A percentile compares a stretch with the other conserved stretches of the same genome.
Conservation (phyloP, 2,888 invertebrate genomes). For the Latheticus oryzae region DNA sequence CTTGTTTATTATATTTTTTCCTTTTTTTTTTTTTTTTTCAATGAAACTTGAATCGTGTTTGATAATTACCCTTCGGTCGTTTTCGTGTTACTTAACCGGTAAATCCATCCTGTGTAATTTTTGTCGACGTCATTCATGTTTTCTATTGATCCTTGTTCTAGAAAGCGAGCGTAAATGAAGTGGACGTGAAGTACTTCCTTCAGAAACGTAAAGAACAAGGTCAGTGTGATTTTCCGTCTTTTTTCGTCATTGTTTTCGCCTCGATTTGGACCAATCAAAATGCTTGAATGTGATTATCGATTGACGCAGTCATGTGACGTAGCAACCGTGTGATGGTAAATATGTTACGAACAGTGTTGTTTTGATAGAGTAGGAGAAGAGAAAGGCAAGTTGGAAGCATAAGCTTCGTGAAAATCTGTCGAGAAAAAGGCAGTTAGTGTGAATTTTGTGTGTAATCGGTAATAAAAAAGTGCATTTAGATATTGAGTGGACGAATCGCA, state of each 20-base stretch:
- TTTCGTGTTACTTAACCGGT: no score
- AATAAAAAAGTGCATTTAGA: conserved; percentile 18
- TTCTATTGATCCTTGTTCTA: conserved; percentile 30
- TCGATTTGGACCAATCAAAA: conserved; percentile 23
- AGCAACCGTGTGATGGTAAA: conserved; percentile 14
- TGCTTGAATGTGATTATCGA: conserved; percentile 17
- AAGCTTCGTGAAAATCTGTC: conserved; percentile 9
- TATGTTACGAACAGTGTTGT: conserved; percentile 30
- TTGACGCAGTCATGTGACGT: conserved; percentile 41
- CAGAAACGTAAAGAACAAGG: conserved; percentile 3
- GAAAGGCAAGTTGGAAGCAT: conserved; percentile 31
- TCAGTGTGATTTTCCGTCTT: background rate
- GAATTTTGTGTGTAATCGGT: conserved; percentile 13
- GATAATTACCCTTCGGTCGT: no score
- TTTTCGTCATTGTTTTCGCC: conserved; percentile 3
- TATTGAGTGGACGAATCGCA: conserved; percentile 15
- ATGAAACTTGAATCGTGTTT: no score
- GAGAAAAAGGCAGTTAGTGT: conserved; percentile 11
- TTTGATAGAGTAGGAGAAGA: conserved; percentile 35
- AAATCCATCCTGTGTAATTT: no score
- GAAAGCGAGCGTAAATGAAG: conserved; percentile 15
- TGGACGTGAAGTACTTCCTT: conserved; percentile 15
- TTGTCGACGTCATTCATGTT: conserved; percentile 30
- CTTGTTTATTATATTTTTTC: no score
- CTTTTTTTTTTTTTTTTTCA: no score